Conservation (phyloP, 2,797 vertebrate genomes). For the Hyperoplus lanceolatus region DNA sequence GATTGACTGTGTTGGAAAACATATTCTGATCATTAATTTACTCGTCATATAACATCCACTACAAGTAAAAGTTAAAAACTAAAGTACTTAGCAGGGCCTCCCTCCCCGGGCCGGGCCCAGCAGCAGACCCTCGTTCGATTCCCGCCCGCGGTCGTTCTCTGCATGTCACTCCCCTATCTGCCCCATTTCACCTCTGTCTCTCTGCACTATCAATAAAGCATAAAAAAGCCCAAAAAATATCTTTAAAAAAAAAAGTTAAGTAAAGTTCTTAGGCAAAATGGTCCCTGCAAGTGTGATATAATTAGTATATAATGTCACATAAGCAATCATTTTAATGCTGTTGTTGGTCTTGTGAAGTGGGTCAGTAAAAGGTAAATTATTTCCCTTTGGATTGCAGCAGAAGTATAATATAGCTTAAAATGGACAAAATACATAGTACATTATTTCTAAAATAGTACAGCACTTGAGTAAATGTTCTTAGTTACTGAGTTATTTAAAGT, state of each 20-base stretch:
- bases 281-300: not conserved
- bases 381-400: no score
- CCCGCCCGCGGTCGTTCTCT: no score
- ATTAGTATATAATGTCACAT: not conserved
- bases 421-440: not conserved
- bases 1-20: not conserved
- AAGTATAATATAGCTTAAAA: not conserved
- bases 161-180: no score
- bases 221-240: no score
- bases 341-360: not conserved
- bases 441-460: not conserved
- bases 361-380: not conserved
- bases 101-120: no score
- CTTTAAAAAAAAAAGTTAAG: not conserved
- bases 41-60: not conserved
- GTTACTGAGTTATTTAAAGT: not conserved
- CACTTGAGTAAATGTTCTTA: not conserved
- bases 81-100: not conserved
- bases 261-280: not conserved
- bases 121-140: no score
- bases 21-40: not conserved
- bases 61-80: not conserved
- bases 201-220: no score
- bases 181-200: no score
- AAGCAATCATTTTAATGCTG: not conserved